Evolutionary conservation across 1,140 invertebrate genomes (phyloP).

Genomic region (Homalodisca vitripennis): DNA sequence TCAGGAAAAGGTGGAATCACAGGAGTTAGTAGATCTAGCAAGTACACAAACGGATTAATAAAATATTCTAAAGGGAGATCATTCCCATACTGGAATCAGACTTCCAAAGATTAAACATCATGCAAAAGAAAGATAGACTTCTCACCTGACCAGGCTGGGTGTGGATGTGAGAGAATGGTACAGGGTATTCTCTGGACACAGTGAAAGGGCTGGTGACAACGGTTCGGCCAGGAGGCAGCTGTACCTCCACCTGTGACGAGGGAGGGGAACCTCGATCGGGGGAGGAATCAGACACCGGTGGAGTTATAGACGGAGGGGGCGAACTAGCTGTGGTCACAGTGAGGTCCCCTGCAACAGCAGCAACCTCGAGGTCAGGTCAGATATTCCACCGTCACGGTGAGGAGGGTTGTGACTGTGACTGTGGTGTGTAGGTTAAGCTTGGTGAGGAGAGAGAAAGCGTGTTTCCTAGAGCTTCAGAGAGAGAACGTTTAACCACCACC

Average conservation of each 20-base stretch:
- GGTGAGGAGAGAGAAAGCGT: no score
- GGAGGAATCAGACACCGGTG: constrained; percentile 49
- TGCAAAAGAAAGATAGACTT: background rate
- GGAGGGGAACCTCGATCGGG: constrained; percentile 49
- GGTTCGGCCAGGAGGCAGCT: constrained; percentile 50
- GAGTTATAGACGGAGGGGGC: constrained; percentile 63
- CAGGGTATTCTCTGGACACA: constrained; percentile 63
- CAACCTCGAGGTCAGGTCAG: no score
- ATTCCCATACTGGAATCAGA: background rate
- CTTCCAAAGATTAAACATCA: background rate
- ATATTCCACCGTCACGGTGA: background rate
- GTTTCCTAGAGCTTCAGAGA: no score
- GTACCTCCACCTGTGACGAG: constrained; percentile 49
- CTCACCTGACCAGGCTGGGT: constrained; percentile 84
- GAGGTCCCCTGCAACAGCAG: constrained; percentile 51
- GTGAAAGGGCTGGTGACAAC: constrained; percentile 57
- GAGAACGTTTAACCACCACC: no score
- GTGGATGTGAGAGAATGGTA: constrained; percentile 84
- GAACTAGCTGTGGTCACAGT: constrained; percentile 55
- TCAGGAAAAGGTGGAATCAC: no score
- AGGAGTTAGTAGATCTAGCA: no score
- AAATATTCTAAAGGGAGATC: background rate
- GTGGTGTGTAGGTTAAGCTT: background rate
- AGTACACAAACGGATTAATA: no score
- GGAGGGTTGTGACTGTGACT: background rate